These are phyloP conservation scores for Dromiciops gliroides DNA, from an alignment of 2,113 vertebrate species.

Conservation along the genomic window DNA sequence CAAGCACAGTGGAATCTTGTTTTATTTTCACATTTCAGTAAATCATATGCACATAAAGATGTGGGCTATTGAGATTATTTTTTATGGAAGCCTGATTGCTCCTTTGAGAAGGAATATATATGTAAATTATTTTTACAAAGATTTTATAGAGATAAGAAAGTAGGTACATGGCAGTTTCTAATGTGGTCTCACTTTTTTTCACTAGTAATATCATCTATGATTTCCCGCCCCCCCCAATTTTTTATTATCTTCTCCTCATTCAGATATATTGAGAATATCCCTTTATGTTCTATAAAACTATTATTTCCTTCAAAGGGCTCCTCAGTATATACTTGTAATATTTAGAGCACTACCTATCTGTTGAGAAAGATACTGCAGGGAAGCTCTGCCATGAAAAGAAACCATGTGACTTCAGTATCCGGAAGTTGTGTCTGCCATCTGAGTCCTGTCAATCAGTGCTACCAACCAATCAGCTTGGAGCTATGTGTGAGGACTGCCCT, in stretches of 20 bases:
- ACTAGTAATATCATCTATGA: not conserved
- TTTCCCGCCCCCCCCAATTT: too few species aligned
- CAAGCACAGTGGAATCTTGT: not conserved
- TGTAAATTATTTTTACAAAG: not conserved
- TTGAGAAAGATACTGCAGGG: too few species aligned
- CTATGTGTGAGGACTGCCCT: too few species aligned
- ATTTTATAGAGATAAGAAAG: not conserved
- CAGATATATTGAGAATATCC: not conserved
- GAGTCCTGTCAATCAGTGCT: too few species aligned
- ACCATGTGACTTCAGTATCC: too few species aligned
- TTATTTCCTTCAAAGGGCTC: not conserved
- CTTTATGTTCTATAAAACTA: not conserved
- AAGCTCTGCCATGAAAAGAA: too few species aligned
- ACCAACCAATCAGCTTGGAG: too few species aligned
- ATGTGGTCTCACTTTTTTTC: not conserved
- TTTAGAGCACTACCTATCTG: too few species aligned
- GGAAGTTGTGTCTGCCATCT: too few species aligned
- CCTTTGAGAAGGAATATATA: not conserved
- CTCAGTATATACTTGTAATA: not conserved
- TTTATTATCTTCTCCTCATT: not conserved
- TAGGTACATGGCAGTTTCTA: not conserved
- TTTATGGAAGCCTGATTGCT: not conserved
- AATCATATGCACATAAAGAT: not conserved
- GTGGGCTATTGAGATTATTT: not conserved
- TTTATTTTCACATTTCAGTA: not conserved